Evolutionary conservation across 1,140 invertebrate genomes (phyloP).

Genomic region (Ceratitis capitata): DNA sequence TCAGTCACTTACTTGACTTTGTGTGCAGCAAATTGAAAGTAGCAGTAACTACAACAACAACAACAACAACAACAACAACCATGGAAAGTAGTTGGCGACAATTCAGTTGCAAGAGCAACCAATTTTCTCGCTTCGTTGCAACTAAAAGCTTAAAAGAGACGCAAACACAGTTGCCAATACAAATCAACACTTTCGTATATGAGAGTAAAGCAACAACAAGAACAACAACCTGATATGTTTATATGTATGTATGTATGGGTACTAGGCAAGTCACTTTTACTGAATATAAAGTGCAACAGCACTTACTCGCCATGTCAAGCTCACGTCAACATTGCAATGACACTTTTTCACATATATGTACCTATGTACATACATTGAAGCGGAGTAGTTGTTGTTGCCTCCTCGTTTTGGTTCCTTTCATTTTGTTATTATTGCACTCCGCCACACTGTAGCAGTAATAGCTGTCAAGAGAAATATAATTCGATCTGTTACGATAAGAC

Average conservation of each 20-base stretch:
- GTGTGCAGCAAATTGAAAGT: neutral
- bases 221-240: neutral
- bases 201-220: neutral
- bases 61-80: neutral
- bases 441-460: neutral
- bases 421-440: neutral
- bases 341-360: no score
- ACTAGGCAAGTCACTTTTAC: neutral
- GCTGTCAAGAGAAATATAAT: neutral
- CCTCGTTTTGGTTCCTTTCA: neutral
- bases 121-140: neutral
- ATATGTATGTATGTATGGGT: no score
- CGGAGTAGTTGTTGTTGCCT: no score
- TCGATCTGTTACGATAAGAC: neutral
- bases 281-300: neutral
- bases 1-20: neutral
- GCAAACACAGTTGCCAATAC: neutral
- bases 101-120: constrained; percentile 13
- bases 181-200: neutral
- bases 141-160: neutral
- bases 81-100: neutral
- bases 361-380: no score
- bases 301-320: neutral
- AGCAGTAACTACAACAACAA: neutral
- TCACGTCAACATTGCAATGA: neutral